Evolutionary conservation across 2,113 vertebrate species (phyloP).

Genomic region (Sebastes schlegelii): DNA sequence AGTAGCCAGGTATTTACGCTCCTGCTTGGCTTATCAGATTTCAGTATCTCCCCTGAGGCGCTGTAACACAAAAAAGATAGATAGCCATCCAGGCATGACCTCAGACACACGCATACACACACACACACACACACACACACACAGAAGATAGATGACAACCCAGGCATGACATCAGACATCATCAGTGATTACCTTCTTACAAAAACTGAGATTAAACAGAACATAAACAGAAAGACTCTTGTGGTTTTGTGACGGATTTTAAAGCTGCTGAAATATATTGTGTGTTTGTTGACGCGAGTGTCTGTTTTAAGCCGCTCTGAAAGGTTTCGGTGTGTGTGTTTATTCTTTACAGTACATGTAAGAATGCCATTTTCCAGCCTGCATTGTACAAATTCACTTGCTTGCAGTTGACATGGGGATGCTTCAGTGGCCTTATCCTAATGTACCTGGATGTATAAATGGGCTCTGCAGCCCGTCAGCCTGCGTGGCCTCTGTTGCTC

Average conservation of each 20-base stretch:
- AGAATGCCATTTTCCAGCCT: not conserved
- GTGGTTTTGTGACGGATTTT: conserved; percentile 5
- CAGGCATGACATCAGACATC: conserved; percentile 50
- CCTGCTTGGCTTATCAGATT: conserved; percentile 82
- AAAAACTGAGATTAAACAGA: conserved; percentile 28
- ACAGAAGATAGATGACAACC: conserved; percentile 42
- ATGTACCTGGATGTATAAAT: not conserved
- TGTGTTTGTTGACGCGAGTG: not conserved
- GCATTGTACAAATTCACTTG: not conserved
- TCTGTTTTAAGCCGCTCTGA: not conserved
- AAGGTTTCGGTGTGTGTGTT: not conserved
- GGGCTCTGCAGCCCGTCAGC: not conserved
- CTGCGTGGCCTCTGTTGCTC: conserved; percentile 7
- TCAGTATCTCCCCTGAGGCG: conserved; percentile 75
- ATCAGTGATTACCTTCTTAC: conserved; percentile 44
- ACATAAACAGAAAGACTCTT: not conserved
- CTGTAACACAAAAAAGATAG: conserved; percentile 80
- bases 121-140: not conserved
- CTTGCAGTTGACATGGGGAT: not conserved
- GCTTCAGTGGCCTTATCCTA: not conserved
- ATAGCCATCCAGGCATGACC: conserved; percentile 83
- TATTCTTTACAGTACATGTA: not conserved
- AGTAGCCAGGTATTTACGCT: conserved; percentile 80
- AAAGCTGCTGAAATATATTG: not conserved
- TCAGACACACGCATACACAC: conserved; percentile 66